Conservation (phyloP, 1,140 invertebrate genomes). For the Drosophila melanica region DNA sequence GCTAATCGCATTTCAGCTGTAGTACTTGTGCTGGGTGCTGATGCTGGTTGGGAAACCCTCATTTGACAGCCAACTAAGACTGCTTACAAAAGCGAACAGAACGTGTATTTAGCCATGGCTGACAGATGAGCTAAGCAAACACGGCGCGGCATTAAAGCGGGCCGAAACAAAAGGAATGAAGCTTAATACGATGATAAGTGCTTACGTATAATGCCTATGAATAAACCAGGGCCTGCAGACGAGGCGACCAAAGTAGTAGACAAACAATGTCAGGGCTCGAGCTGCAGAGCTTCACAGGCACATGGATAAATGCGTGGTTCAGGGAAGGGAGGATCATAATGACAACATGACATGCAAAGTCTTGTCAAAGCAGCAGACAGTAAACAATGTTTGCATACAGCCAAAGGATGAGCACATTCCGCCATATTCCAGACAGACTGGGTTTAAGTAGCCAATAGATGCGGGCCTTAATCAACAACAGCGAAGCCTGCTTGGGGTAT, state of each 20-base stretch:
- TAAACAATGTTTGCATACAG: slow-evolving; percentile 58
- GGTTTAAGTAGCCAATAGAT: slow-evolving; percentile 69
- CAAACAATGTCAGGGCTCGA: slow-evolving; percentile 60
- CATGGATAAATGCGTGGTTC: slow-evolving; percentile 6
- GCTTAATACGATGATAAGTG: slow-evolving; percentile 75
- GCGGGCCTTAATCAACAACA: slow-evolving; percentile 67
- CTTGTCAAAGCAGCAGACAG: slow-evolving; percentile 77
- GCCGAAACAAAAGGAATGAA: slow-evolving; percentile 70
- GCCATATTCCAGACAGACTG: slow-evolving; percentile 23
- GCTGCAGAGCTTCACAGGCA: background rate
- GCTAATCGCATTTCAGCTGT: background rate
- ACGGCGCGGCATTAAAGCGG: slow-evolving; percentile 29
- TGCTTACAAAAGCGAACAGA: slow-evolving; percentile 15
- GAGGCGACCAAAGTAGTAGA: slow-evolving; percentile 62
- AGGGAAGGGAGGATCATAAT: slow-evolving; percentile 49
- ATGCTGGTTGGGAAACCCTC: background rate
- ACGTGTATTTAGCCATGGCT: slow-evolving; percentile 27
- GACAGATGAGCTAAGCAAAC: slow-evolving; percentile 24
- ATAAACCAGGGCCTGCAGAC: slow-evolving; percentile 9
- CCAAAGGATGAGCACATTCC: slow-evolving; percentile 39
- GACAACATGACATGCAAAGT: slow-evolving; percentile 79
- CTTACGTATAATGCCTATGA: slow-evolving; percentile 71
- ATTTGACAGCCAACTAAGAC: slow-evolving; percentile 23
- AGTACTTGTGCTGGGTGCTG: background rate
- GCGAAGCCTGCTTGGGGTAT: slow-evolving; percentile 1